Conservation (phyloP, 2,888 invertebrate genomes). For the Platycheirus rosarum region DNA sequence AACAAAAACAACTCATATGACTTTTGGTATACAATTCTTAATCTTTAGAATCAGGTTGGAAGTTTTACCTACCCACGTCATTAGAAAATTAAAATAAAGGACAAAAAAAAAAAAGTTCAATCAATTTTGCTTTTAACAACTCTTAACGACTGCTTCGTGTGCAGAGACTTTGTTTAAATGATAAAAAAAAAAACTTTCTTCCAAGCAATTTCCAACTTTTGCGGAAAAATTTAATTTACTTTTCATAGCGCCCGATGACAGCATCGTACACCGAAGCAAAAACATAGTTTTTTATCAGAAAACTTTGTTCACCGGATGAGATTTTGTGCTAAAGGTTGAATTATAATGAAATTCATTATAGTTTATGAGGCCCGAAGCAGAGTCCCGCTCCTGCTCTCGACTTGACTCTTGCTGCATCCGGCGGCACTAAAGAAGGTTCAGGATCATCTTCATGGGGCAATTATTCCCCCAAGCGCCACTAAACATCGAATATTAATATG, state of each 20-base stretch:
- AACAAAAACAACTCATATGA: too few relatives aligned
- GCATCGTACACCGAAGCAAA: constrained; percentile 13
- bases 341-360: constrained; percentile 20
- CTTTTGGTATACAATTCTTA: too few relatives aligned
- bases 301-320: constrained; percentile 3
- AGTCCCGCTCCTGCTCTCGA: not conserved
- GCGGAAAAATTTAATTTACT: constrained; percentile 39
- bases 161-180: constrained; percentile 13
- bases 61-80: too few relatives aligned
- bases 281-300: not conserved
- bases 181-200: constrained; percentile 30
- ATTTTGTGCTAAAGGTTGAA: constrained; percentile 43
- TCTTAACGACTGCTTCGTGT: not conserved
- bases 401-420: constrained; percentile 1
- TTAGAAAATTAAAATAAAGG: too few relatives aligned
- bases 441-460: constrained; percentile 39
- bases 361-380: not conserved
- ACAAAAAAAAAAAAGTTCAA: constrained; percentile 3
- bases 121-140: not conserved
- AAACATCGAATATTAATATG: constrained; percentile 70
- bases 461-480: constrained; percentile 39
- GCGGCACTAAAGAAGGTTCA: not conserved
- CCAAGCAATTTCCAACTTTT: constrained; percentile 29
- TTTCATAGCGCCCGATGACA: constrained; percentile 29
- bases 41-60: too few relatives aligned